Evolutionary conservation across 2,888 invertebrate species (phyloP).

Genomic region (Chelonus formosanus): DNA sequence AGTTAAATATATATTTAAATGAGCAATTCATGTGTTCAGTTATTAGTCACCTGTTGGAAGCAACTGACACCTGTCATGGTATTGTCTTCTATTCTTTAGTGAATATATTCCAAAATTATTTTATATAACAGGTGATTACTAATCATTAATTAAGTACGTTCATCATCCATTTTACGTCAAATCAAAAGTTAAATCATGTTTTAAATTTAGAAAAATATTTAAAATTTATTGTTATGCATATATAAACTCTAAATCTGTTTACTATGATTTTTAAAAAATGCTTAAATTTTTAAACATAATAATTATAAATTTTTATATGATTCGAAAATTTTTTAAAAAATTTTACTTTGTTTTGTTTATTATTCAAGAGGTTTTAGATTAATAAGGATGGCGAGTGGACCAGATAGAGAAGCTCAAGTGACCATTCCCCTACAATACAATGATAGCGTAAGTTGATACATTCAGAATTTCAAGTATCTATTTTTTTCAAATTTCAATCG

Average conservation of each 20-base stretch:
- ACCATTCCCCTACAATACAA: slow-evolving; percentile 61
- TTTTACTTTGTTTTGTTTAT: too few relatives aligned
- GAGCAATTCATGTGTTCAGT: slow-evolving; percentile 1
- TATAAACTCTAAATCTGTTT: too few relatives aligned
- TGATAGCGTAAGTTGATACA: slow-evolving; percentile 54
- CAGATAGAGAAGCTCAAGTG: slow-evolving; percentile 57
- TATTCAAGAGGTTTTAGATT: slow-evolving; percentile 55
- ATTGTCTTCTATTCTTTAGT: neutral
- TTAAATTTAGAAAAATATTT: too few relatives aligned
- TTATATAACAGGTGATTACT: neutral
- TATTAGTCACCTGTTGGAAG: slow-evolving; percentile 22
- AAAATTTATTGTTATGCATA: too few relatives aligned
- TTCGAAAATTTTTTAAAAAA: too few relatives aligned
- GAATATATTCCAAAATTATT: neutral
- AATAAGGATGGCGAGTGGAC: slow-evolving; percentile 58
- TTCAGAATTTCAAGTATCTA: slow-evolving; percentile 19
- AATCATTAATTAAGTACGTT: neutral
- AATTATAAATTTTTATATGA: too few relatives aligned
- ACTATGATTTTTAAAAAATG: too few relatives aligned
- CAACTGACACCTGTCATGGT: slow-evolving; percentile 18
- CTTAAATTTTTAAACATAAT: too few relatives aligned
- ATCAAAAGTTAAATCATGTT: too few relatives aligned
- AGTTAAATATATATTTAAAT: neutral
- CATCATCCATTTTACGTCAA: too few relatives aligned
- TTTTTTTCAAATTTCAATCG: neutral